Conservation (phyloP, 2,888 invertebrate genomes). For the Lordiphosa andalusiaca region DNA sequence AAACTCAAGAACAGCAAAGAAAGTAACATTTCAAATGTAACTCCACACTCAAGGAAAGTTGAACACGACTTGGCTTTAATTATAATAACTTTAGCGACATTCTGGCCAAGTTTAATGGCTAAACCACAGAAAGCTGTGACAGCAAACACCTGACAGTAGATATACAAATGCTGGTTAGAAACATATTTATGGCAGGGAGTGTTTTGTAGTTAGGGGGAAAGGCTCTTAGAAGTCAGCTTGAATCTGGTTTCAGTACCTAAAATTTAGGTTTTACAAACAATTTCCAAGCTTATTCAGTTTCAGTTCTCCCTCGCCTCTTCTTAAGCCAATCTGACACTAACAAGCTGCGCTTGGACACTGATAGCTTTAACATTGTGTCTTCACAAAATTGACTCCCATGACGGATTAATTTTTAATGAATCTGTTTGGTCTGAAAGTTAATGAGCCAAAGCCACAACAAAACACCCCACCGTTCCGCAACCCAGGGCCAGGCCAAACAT, state of each 20-base stretch:
- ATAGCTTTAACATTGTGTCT: constrained; percentile 31
- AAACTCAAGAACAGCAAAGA: constrained; percentile 23
- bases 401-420: constrained; percentile 72
- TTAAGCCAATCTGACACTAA: constrained; percentile 49
- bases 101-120: constrained; percentile 28
- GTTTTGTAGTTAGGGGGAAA: no score
- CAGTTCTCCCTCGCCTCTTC: constrained; percentile 5
- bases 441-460: constrained; percentile 51
- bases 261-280: no score
- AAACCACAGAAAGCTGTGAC: constrained; percentile 22
- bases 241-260: no score
- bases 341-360: constrained; percentile 44
- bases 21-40: constrained; percentile 27
- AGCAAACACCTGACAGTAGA: constrained; percentile 19
- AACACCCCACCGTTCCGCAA: constrained; percentile 35
- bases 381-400: constrained; percentile 47
- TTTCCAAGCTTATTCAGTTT: no score
- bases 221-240: no score
- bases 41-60: constrained; percentile 33
- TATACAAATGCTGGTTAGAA: not conserved
- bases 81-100: constrained; percentile 24
- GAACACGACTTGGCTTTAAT: constrained; percentile 57
- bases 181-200: no score
- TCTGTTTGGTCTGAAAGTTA: constrained; percentile 47
- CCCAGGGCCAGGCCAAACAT: constrained; percentile 15